These are phyloP conservation scores for Pseudococcus longispinus DNA, from an alignment of 2,888 invertebrate genomes.

Conservation along the genomic window DNA sequence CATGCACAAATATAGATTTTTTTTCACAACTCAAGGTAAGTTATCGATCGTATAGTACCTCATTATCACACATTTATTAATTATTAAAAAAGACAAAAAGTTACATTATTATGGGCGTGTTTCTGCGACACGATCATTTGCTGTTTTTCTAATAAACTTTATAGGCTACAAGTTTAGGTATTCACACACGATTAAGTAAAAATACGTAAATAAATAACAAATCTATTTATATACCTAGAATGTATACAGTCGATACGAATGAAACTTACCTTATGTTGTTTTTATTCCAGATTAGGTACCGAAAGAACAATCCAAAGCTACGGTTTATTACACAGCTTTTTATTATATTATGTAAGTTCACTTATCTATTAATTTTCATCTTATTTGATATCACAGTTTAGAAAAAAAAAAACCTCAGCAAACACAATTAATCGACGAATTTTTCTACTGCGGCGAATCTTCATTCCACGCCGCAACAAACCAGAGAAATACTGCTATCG, in stretches of 20 bases:
- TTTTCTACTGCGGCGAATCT: not conserved
- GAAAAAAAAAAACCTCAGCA: not conserved
- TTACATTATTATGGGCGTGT: not conserved
- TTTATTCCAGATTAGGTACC: not conserved
- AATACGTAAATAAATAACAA: not conserved
- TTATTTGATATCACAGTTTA: conserved; percentile 25
- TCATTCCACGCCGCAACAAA: not conserved
- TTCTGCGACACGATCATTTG: not conserved
- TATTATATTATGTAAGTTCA: not conserved
- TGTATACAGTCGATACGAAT: not conserved
- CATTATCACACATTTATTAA: not conserved
- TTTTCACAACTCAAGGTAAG: not conserved
- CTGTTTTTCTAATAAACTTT: not conserved
- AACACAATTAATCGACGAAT: not conserved
- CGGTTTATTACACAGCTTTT: not conserved
- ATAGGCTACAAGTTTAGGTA: no score
- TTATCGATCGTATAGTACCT: not conserved
- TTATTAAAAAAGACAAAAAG: not conserved
- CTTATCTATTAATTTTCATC: not conserved
- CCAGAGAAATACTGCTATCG: conserved; percentile 28
- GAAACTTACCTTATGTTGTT: not conserved
- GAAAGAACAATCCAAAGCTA: not conserved
- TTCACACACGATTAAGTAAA: not conserved
- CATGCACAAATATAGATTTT: not conserved
- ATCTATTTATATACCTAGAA: not conserved